These are phyloP conservation scores for Lepidochitona cinerea DNA, from an alignment of 2,888 invertebrate genomes.

Conservation along the genomic window DNA sequence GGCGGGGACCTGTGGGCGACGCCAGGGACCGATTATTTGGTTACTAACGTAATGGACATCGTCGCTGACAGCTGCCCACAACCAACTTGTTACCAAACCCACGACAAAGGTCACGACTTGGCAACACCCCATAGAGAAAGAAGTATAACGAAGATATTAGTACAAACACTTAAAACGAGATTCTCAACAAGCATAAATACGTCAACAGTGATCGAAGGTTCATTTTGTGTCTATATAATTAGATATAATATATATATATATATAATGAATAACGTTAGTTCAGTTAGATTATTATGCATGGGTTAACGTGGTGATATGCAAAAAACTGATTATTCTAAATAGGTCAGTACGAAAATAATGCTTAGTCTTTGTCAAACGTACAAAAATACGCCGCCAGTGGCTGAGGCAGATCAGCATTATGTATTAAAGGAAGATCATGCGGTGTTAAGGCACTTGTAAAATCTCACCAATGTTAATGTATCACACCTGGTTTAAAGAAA, in stretches of 20 bases:
- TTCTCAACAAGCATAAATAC: background rate
- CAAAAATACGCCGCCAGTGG: constrained; percentile 1
- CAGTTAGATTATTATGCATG: background rate
- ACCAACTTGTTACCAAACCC: too few relatives aligned
- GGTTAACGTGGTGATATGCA: background rate
- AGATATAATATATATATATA: background rate
- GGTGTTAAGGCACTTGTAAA: constrained; percentile 3
- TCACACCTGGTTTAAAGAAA: background rate
- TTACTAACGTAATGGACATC: too few relatives aligned
- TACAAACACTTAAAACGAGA: background rate
- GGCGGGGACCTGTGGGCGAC: too few relatives aligned
- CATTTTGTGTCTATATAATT: background rate
- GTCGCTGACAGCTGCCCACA: too few relatives aligned
- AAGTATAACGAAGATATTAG: too few relatives aligned
- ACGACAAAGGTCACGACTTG: too few relatives aligned
- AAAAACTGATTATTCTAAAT: background rate
- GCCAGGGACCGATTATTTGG: too few relatives aligned
- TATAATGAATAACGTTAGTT: background rate
- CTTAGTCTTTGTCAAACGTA: background rate
- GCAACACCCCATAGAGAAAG: too few relatives aligned
- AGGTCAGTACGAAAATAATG: constrained; percentile 8
- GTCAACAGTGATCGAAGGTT: background rate
- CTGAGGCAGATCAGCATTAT: background rate
- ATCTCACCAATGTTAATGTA: background rate
- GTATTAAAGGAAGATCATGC: constrained; percentile 6